Base-by-base conservation (phyloP, 37 sponge, comb jelly and placozoan species). In the Axinella damicornis region DNA sequence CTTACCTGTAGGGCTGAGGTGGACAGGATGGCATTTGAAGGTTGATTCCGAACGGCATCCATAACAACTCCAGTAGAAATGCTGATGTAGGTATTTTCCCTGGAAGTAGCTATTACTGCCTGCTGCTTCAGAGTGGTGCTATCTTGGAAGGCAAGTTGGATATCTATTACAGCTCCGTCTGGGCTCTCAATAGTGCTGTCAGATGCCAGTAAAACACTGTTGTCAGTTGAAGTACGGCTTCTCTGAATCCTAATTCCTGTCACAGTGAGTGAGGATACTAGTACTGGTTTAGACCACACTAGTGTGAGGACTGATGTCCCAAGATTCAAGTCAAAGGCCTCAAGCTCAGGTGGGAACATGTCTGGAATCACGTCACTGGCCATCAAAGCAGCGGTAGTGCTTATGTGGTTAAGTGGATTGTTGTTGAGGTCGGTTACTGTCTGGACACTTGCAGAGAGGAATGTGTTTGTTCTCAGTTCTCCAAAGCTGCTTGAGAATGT, bases 311-410 rank as follows among this genome's bases (percentile, higher is more conserved):
- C 76, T 19, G 77, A 85, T 11, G 65, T 56, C 65, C 90, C 83
- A 25, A 93, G 71, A 56, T 93, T 80, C 2, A 96, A 67, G 57
- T 93, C 87, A 72, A 96, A 96, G 27, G 80, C 55, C 38, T 81
- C 92, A 33, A 96, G 84, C 11, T 60, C 31, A 22, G 97, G 97
- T 70, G 75, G 57, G 14, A 74, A 61, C 56, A 63, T 61, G 65
- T 96, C 97, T 33, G 69, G 46, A 61, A 81, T 69, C 36, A 92
- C 87, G 31, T 67, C 72, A 35, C 37, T 27, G 33, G 95, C 90
- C 73, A 72, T 77, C 20, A 80, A 53, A 12, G 91, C 89, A 78
- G 46, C 58, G 13, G 79, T 91, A 30, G 64, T 72, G 25, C 67
- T 60, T n/a, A 91, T 91, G 6, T 91, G 71, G n/a, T 19, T 57